These are phyloP conservation scores for Chlorodrepanis virens DNA, from an alignment of 2,113 vertebrate genomes.

Conservation along the genomic window DNA sequence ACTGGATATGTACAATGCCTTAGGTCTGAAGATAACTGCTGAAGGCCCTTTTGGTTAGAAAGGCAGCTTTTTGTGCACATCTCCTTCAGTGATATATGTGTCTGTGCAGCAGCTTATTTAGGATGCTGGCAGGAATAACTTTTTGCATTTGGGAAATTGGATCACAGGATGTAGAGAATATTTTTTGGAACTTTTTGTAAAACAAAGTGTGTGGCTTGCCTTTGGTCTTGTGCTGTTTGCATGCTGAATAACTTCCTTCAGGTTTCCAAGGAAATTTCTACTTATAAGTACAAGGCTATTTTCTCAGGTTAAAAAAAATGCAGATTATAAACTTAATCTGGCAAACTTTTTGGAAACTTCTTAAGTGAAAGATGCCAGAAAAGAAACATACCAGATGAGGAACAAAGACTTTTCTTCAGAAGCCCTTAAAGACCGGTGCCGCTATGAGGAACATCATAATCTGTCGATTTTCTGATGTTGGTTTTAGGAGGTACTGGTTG, in stretches of 20 bases:
- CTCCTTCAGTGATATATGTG: not conserved
- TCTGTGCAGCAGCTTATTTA: not conserved
- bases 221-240: fast-evolving
- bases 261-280: not conserved
- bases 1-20: not conserved
- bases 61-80: not conserved
- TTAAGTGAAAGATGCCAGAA: not conserved
- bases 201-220: not conserved
- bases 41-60: not conserved
- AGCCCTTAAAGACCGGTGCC: not conserved
- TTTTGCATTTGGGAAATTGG: not conserved
- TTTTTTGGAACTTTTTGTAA: not conserved
- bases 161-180: not conserved
- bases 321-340: not conserved
- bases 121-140: not conserved
- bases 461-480: not conserved
- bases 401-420: not conserved
- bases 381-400: not conserved
- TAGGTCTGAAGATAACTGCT: not conserved
- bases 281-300: not conserved
- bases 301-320: not conserved
- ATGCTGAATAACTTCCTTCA: not conserved
- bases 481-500: not conserved
- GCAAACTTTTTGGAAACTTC: not conserved
- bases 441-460: not conserved